Percentiles rank a stretch among this genome's conserved stretches.
Conservation (phyloP, 2,888 invertebrate genomes). For the Ferrisia virgata region DNA sequence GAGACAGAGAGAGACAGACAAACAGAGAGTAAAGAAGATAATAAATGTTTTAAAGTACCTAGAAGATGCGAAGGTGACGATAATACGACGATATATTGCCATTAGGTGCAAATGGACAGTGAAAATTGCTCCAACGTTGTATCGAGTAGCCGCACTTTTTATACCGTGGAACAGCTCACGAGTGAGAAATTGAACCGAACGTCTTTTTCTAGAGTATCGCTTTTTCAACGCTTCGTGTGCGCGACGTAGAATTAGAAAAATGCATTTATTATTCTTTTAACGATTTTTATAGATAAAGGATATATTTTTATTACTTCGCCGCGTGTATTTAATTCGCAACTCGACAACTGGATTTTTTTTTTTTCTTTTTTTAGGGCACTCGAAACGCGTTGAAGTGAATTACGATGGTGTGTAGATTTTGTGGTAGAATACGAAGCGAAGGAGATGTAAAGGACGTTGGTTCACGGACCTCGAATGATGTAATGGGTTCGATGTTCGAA, state of each 20-base stretch:
- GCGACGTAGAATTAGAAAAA: neutral
- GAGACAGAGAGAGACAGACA: no score
- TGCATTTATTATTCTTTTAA: neutral
- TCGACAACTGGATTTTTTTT: no score
- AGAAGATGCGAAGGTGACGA: neutral
- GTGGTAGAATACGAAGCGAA: no score
- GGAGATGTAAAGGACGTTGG: no score
- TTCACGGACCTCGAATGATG: no score
- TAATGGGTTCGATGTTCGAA: no score
- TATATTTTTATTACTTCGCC: neutral
- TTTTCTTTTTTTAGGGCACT: no score
- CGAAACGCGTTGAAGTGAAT: no score
- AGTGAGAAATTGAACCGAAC: neutral
- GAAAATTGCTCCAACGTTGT: neutral
- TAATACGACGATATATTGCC: neutral
- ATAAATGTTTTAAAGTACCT: neutral
- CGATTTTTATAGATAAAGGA: neutral
- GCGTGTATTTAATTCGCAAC: no score
- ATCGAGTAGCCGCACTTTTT: neutral
- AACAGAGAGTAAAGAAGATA: slow-evolving; percentile 1
- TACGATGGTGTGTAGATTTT: no score
- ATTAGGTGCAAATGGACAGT: neutral
- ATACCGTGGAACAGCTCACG: no score
- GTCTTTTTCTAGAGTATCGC: neutral
- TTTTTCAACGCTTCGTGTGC: neutral